Conservation (phyloP, 2,888 invertebrate species). For the Drosophila buzzatii region DNA sequence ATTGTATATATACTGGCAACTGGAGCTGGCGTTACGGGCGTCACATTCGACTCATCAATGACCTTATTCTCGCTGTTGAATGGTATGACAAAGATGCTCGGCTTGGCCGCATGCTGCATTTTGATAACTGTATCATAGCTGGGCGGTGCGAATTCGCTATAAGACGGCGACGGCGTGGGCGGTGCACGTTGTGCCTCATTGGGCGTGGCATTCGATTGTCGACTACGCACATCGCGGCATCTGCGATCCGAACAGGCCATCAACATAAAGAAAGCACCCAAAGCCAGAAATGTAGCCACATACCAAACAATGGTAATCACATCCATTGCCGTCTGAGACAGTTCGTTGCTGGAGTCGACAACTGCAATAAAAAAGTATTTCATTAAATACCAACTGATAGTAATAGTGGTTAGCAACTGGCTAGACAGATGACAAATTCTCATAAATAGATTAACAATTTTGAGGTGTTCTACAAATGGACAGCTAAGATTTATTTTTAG, state of each 20-base stretch:
- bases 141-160: slow-evolving; percentile 85
- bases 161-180: slow-evolving; percentile 84
- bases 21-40: slow-evolving; percentile 24
- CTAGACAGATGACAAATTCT: not conserved
- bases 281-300: slow-evolving; percentile 84
- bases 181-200: slow-evolving; percentile 74
- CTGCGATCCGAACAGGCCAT: slow-evolving; percentile 85
- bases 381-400: not conserved
- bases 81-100: slow-evolving; percentile 83
- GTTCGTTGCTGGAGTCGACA: slow-evolving; percentile 70
- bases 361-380: slow-evolving; percentile 41
- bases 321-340: slow-evolving; percentile 84
- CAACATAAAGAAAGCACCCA: slow-evolving; percentile 84
- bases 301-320: slow-evolving; percentile 85
- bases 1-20: slow-evolving; percentile 77
- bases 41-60: slow-evolving; percentile 36
- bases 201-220: slow-evolving; percentile 41
- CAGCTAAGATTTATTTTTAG: not conserved
- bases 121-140: slow-evolving; percentile 84
- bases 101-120: slow-evolving; percentile 74
- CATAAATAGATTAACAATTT: not conserved
- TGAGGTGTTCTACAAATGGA: not conserved
- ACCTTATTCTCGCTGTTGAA: slow-evolving; percentile 56
- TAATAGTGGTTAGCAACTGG: not conserved
- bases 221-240: slow-evolving; percentile 67